Conservation (phyloP, 53 echinoderm and acorn worm genomes). For the Temnopleurus reevesii region DNA sequence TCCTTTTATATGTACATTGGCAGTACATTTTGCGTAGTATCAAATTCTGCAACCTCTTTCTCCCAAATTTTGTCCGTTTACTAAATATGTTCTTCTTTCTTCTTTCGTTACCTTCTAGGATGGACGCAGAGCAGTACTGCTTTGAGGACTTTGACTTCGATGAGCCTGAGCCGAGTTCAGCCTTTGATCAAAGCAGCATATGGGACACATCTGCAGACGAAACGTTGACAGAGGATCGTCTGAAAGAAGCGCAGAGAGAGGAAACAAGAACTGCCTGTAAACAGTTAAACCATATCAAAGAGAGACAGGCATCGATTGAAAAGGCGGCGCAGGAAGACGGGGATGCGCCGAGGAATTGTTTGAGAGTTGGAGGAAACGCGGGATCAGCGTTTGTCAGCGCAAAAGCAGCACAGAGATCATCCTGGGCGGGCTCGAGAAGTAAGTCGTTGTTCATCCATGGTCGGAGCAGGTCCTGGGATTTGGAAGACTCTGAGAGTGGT, state of each 20-base stretch:
- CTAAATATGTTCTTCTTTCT: neutral
- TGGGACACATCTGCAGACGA: constrained; percentile 37
- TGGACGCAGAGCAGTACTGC: constrained; percentile 95
- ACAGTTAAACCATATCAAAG: constrained; percentile 11
- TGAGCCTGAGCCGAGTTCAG: constrained; percentile 25
- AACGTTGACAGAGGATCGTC: constrained; percentile 34
- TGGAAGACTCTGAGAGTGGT: neutral
- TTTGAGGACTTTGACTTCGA: constrained; percentile 91
- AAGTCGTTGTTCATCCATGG: constrained; percentile 1
- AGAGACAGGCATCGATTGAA: neutral
- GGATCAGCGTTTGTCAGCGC: constrained; percentile 24
- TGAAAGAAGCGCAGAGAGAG: neutral
- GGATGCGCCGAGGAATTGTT: neutral
- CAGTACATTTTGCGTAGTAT: too few relatives aligned
- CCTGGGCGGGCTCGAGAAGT: constrained; percentile 40
- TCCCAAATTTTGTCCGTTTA: too few relatives aligned
- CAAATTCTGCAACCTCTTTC: too few relatives aligned
- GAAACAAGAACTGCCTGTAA: constrained; percentile 17
- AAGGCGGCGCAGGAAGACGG: neutral
- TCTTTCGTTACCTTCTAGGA: constrained; percentile 61
- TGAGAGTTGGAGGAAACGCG: neutral
- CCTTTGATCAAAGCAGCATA: constrained; percentile 28
- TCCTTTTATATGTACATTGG: too few relatives aligned
- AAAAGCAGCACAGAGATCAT: constrained; percentile 51
- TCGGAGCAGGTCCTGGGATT: constrained; percentile 38